Conservation (phyloP, 2,797 vertebrate genomes). For the Darevskia mixta region DNA sequence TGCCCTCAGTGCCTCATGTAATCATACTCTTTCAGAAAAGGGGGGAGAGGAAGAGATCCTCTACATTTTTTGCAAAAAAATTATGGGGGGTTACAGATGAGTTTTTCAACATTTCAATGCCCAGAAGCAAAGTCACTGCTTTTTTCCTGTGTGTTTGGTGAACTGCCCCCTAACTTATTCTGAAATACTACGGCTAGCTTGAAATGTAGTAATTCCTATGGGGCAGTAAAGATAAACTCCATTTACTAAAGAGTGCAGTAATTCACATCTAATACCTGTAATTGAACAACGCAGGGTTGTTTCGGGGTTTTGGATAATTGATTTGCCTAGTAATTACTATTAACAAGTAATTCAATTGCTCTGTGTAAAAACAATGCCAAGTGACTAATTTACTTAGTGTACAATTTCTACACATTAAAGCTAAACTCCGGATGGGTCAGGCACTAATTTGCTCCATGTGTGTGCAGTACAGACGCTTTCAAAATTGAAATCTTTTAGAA, state of each 20-base stretch:
- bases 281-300: constrained; percentile 47
- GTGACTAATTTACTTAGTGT: constrained; percentile 45
- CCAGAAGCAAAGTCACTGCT: background rate
- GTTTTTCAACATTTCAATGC: background rate
- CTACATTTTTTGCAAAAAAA: background rate
- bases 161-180: constrained; percentile 28
- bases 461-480: background rate
- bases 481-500: background rate
- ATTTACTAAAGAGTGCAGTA: constrained; percentile 59
- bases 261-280: constrained; percentile 65
- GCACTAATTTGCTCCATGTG: background rate
- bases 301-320: constrained; percentile 60
- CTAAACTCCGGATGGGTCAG: background rate
- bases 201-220: constrained; percentile 51
- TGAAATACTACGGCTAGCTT: constrained; percentile 14
- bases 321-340: constrained; percentile 64
- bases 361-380: constrained; percentile 57
- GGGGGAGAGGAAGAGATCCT: background rate
- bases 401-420: constrained; percentile 19
- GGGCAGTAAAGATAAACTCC: constrained; percentile 62
- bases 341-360: constrained; percentile 12
- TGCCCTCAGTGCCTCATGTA: too few species aligned
- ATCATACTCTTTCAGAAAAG: background rate
- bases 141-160: background rate
- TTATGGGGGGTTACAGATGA: background rate